A percentile compares a stretch with the other conserved stretches of the same genome.
These are phyloP conservation scores for Wasmannia auropunctata DNA, from an alignment of 1,140 invertebrate species.

Conservation along the genomic window DNA sequence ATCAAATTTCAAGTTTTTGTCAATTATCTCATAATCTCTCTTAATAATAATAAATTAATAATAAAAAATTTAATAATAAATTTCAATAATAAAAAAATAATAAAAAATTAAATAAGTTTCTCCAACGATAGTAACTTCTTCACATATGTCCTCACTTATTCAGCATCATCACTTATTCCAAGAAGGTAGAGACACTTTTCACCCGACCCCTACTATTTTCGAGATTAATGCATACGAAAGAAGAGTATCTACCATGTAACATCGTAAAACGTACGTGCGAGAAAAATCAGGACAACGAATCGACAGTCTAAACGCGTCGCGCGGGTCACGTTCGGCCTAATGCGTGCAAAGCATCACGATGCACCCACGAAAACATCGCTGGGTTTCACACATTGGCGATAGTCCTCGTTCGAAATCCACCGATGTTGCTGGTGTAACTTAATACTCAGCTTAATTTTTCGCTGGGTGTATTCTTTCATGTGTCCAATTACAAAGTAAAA, in stretches of 20 bases:
- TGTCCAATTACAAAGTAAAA: slow-evolving; percentile 17
- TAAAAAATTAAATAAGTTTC: background rate
- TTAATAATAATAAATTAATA: too few relatives aligned
- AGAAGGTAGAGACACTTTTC: background rate
- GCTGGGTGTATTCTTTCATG: background rate
- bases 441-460: slow-evolving; percentile 8
- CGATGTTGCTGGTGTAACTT: slow-evolving; percentile 1
- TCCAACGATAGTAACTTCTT: background rate
- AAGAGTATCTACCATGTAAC: background rate
- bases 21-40: background rate
- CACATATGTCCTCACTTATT: background rate
- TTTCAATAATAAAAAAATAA: too few relatives aligned
- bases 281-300: slow-evolving; percentile 71
- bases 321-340: slow-evolving; percentile 69
- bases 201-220: background rate
- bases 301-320: slow-evolving; percentile 65
- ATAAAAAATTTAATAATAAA: background rate
- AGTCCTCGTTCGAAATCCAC: background rate
- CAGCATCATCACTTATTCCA: background rate
- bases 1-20: background rate
- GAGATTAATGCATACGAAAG: slow-evolving; percentile 28
- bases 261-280: slow-evolving; percentile 36
- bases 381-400: background rate
- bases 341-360: slow-evolving; percentile 72
- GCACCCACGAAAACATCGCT: slow-evolving; percentile 52